Base-by-base conservation (phyloP, 2,797 vertebrate genomes). In the Gymnocypris eckloni region DNA sequence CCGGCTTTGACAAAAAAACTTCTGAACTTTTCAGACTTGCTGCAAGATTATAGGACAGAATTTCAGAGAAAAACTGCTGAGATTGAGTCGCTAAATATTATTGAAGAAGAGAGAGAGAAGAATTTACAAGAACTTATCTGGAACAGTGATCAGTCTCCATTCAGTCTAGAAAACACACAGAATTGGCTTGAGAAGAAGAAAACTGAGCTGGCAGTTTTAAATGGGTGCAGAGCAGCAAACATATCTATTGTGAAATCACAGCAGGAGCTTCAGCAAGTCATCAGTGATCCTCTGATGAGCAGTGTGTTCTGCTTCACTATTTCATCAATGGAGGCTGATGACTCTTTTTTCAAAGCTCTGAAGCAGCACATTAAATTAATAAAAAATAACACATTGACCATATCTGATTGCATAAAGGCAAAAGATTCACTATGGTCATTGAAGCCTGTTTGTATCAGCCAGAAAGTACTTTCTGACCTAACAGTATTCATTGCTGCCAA, bases 141-240 rank as follows among this genome's bases (percentile, higher is more conserved):
- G 39, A 41, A 41, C 39, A 6, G 39, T 7, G 39, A 41, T 41
- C 39, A 41, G 6, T 41, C 39, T 41, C 88, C 81, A 2, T 90
- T 92, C 28, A 77, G 25, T 12, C 2, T 25, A 3, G n/a, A 25
- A 1, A 6, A 20, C 1, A 85, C 88, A 2, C 13, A 4, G 0
- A 12, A 64, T 3, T 92, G 89, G 83, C 43, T 92, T 10, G 76
- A 71, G 45, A 66, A 79, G n/a, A 91, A 82, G 61, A 50, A 81
- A 12, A 11, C 7, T 18, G 83, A 92, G 8, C 66, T 90, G 7
- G 76, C 15, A 2, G 43, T 67, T 22, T 16, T 91, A 11, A 83
- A 39, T 82, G 54, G n/a, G 43, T 91, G 20, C 43, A 79, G 0
- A 82, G 61, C 12, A 12, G 89, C 48, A 28, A 67, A 86, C 15